phyloP scores from a whole-genome alignment of 2,113 vertebrate species.

The Salvator merianae region DNA sequence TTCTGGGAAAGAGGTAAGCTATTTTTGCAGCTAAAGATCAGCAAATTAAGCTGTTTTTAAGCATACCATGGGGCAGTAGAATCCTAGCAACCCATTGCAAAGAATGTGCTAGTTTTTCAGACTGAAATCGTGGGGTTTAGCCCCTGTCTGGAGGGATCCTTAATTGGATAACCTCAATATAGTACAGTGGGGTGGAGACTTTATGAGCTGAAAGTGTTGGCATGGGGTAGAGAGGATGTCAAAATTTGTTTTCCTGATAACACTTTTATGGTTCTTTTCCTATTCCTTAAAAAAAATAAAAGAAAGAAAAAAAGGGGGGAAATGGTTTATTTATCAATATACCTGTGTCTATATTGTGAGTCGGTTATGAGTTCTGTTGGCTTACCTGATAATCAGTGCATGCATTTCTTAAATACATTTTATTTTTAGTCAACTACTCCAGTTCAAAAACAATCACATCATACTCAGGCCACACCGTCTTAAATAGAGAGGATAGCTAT shows the following conservation, averaged over 20 bases:
- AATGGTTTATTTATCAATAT: neutral
- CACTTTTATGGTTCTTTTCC: neutral
- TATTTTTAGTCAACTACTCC: neutral
- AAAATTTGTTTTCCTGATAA: conserved; percentile 6
- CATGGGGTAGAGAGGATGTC: neutral
- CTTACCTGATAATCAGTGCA: neutral
- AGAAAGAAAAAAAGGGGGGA: too few species aligned
- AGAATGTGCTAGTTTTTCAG: neutral
- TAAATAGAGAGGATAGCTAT: neutral
- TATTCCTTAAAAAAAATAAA: too few species aligned
- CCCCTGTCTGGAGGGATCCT: too few species aligned
- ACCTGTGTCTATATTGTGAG: neutral
- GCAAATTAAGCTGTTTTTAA: neutral
- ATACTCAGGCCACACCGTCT: neutral
- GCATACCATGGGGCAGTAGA: neutral
- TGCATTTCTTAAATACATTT: neutral
- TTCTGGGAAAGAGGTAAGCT: neutral
- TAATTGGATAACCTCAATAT: conserved; percentile 10
- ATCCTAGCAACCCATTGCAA: neutral
- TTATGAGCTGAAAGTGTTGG: conserved; percentile 15
- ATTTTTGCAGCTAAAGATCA: neutral
- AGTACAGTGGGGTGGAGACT: neutral
- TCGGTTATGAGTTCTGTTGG: neutral
- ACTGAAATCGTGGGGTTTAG: too few species aligned
- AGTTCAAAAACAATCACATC: neutral